Conservation (phyloP, 92 coral and sea anemone species). For the Actinostola sp. region DNA sequence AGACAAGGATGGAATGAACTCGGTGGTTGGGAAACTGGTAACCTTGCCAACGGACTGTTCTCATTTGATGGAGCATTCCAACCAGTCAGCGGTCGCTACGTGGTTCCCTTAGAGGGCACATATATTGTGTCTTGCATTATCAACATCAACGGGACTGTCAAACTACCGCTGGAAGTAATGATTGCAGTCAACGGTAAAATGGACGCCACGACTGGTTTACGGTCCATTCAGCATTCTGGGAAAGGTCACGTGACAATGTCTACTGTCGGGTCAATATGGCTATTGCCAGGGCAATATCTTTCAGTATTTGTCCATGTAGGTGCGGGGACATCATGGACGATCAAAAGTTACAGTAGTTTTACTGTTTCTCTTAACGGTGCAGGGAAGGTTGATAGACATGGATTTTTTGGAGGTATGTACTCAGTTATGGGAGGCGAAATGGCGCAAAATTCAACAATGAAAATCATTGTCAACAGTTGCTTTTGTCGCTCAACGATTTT, state of each 20-base stretch:
- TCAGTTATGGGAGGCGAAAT: too few species aligned
- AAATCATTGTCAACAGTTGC: too few species aligned
- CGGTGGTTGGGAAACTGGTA: constrained; percentile 32
- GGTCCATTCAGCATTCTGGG: constrained; percentile 28
- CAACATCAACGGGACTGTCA: constrained; percentile 29
- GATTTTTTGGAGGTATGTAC: constrained; percentile 50
- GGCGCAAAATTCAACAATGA: too few species aligned
- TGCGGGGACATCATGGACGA: constrained; percentile 32
- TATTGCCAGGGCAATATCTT: constrained; percentile 32
- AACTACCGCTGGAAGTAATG: constrained; percentile 35
- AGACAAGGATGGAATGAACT: constrained; percentile 39
- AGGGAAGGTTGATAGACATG: constrained; percentile 29
- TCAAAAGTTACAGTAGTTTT: constrained; percentile 27
- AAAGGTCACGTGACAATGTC: constrained; percentile 29
- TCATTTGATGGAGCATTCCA: constrained; percentile 58
- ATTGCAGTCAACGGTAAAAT: constrained; percentile 50
- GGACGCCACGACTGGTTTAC: constrained; percentile 35
- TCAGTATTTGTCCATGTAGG: constrained; percentile 38
- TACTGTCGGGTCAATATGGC: constrained; percentile 39
- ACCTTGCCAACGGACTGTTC: constrained; percentile 34
- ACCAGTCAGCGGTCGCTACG: constrained; percentile 37
- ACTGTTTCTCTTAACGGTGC: constrained; percentile 54
- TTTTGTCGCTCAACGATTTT: too few species aligned
- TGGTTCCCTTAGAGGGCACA: constrained; percentile 36
- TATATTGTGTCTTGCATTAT: constrained; percentile 55